These are phyloP conservation scores for Drosophila yakuba DNA, from an alignment of 1,140 invertebrate species.

Conservation along the genomic window DNA sequence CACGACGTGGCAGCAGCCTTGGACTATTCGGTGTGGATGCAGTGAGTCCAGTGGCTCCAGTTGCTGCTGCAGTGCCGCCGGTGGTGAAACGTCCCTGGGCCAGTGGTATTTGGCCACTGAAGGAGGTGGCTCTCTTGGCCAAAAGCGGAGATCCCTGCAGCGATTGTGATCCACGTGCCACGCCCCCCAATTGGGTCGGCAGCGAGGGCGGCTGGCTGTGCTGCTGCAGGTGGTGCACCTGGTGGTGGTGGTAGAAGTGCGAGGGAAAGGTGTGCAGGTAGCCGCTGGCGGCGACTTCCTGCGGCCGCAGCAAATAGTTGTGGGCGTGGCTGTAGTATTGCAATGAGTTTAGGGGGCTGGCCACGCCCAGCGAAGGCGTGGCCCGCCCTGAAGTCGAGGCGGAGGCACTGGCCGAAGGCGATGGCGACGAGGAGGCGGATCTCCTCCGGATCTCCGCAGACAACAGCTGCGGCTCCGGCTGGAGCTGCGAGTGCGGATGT, in stretches of 20 bases:
- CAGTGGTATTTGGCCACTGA: conserved; percentile 76
- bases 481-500: conserved; percentile 82
- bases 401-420: conserved; percentile 67
- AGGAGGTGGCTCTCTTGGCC: conserved; percentile 80
- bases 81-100: conserved; percentile 42
- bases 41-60: conserved; percentile 61
- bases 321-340: conserved; percentile 66
- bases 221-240: conserved; percentile 39
- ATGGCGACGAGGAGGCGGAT: conserved; percentile 77
- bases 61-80: not conserved
- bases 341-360: conserved; percentile 45
- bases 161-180: conserved; percentile 56
- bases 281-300: conserved; percentile 51
- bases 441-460: conserved; percentile 50
- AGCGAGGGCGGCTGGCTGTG: conserved; percentile 65
- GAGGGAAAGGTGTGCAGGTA: conserved; percentile 77
- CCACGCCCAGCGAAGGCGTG: conserved; percentile 67
- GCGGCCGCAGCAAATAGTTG: conserved; percentile 69
- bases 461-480: conserved; percentile 22
- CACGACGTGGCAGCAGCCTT: conserved; percentile 87
- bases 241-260: conserved; percentile 52
- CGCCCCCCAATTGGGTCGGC: conserved; percentile 46
- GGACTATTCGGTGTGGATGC: conserved; percentile 89
- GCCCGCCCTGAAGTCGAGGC: conserved; percentile 69
- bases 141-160: conserved; percentile 72